Base-by-base conservation (phyloP, 2,797 vertebrate species). In the Chrosomus eos region DNA sequence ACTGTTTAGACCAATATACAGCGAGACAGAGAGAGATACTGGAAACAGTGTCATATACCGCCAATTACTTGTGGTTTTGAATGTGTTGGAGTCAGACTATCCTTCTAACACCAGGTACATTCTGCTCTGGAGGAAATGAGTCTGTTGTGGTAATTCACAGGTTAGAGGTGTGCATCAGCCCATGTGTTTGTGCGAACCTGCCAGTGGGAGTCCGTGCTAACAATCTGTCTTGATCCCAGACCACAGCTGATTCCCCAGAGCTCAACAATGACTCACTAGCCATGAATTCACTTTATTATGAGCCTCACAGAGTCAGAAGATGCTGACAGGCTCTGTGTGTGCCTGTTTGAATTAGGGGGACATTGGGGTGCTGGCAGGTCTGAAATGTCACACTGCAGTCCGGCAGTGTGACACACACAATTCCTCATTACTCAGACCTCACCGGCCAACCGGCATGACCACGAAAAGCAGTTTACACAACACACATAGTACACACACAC, bases 191-290 rank as follows among this genome's bases (percentile, higher is more conserved):
- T 64, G 43, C 8, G 11, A 26, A 64, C 67, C 67, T 28, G 40
- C 40, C 43, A 80, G 67, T 23, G 13, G 38, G 74, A 78, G 82
- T 78, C 82, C 18, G 33, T 60, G 66, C 53, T 80, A 85, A 80
- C 83, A 85, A 80, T 80, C 83, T 38, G 68, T 53, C 83, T 73
- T 38, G 67, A 80, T 53, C 68, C 67, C 33, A 28, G 40, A 85
- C 76, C 76, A 73, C 67, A 73, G 67, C 76, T 80, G 26, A 80
- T 73, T 73, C 83, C 83, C 67, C 43, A 79, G 55, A 80, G 83
- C 67, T 71, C 51, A 79, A 79, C 83, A 85, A 73, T 80, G 76
- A 80, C 76, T 80, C 67, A 72, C 75, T 85, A 73, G 43, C 83
- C 43, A 80, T 64, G 68, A 80, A 80, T 77, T 73, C n/a, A 60